Evolutionary conservation across 2,797 vertebrate genomes (phyloP), one percentile per base, ranked within the genome.

Genomic region (Lithobates sylvaticus): DNA sequence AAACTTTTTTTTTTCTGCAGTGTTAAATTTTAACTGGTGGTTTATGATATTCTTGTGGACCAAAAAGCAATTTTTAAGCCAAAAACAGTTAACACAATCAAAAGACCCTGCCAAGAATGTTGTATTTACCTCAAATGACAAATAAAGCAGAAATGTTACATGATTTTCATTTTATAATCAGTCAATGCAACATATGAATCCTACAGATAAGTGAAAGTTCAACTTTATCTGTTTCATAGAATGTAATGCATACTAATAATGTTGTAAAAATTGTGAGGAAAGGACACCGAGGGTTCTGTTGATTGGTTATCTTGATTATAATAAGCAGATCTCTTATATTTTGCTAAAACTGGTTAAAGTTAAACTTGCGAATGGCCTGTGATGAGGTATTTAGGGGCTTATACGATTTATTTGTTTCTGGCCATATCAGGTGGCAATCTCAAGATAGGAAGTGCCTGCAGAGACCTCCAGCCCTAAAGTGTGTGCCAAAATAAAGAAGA

Each of bases 51-150:
- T 71, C 76, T 58, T 29, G 29, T 47, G 54, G 69, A 83, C 13
- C 21, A 65, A 32, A 18, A 74, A 7, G 36, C 29, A 34, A 47
- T 13, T 26, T 21, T 84, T 26, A 34, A 9, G 84, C 72, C 34
- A 70, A 80, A 76, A 32, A 76, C 78, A 67, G 27, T 65, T n/a
- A 71, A 78, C 76, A 39, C 36, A 34, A 68, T 58, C 3, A 39
- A 13, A 27, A 42, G 5, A 29, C 44, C 36, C 64, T 75, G 42
- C 23, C 44, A 61, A 76, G 23, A 39, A 64, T 26, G 21, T 16
- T 47, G 65, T 39, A 44, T 70, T 68, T 71, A 71, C 12, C 58
- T 18, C 18, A n/a, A n/a, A 44, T 13, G 23, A 26, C 26, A 79
- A 50, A 83, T 75, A 76, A 47, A 32, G 10, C 26, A 32, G 54